phyloP scores from a whole-genome alignment of 2,797 vertebrate species.

The Erithacus rubecula region DNA sequence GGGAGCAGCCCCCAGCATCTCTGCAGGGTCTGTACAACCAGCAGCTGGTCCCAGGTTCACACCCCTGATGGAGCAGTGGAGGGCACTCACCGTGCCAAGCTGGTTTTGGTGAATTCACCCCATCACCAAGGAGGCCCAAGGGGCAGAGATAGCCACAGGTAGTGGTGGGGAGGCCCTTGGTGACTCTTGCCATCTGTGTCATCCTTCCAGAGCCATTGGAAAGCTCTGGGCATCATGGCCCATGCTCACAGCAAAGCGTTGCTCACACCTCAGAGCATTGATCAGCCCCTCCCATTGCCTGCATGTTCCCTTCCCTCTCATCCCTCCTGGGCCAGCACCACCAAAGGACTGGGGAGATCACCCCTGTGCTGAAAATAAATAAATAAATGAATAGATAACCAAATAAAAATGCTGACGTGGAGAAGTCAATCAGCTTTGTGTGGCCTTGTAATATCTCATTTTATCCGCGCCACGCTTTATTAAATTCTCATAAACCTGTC shows the following conservation, averaged over 20 bases:
- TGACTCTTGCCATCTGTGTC: background rate
- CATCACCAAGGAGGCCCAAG: rapidly evolving
- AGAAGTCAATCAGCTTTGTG: constrained; percentile 73
- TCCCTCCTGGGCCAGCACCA: background rate
- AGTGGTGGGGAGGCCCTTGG: background rate
- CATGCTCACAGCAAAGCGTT: background rate
- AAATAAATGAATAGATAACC: constrained; percentile 45
- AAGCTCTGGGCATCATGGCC: background rate
- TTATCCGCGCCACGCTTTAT: constrained; percentile 85
- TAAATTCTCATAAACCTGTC: constrained; percentile 88
- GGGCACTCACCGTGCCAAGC: background rate
- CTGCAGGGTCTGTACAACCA: background rate
- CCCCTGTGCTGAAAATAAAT: background rate
- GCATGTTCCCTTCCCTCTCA: background rate
- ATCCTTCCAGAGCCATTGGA: rapidly evolving
- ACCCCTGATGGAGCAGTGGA: rapidly evolving
- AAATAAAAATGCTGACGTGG: constrained; percentile 73
- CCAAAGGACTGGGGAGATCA: background rate
- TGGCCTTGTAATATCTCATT: constrained; percentile 79
- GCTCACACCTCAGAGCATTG: background rate
- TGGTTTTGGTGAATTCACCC: background rate
- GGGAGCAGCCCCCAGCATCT: rapidly evolving
- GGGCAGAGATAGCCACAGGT: rapidly evolving
- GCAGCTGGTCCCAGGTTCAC: background rate
- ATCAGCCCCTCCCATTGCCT: background rate